A percentile compares a stretch with the other conserved stretches of the same genome.
These are phyloP conservation scores for Lordiphosa collinella DNA, from an alignment of 1,140 invertebrate genomes.

Conservation along the genomic window DNA sequence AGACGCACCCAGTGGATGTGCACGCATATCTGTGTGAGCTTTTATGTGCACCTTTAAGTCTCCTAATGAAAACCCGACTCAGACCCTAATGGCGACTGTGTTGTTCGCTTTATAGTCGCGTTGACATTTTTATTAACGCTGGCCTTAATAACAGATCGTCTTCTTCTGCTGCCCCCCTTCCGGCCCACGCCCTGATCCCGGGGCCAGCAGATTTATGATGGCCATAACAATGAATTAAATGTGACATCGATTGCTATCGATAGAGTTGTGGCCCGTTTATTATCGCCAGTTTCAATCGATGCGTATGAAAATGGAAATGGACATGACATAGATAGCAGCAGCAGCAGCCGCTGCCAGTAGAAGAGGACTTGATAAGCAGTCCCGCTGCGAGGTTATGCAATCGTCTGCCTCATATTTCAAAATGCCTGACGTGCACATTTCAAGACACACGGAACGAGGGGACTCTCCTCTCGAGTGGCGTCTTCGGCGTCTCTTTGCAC, in stretches of 20 bases:
- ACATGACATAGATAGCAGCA: slow-evolving; percentile 27
- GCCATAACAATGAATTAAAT: slow-evolving; percentile 77
- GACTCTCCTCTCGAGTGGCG: slow-evolving; percentile 10
- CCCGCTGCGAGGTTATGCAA: slow-evolving; percentile 67
- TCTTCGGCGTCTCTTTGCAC: slow-evolving; percentile 41
- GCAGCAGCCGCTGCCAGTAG: neutral
- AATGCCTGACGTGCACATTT: slow-evolving; percentile 54
- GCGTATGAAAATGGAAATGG: slow-evolving; percentile 54
- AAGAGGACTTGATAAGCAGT: neutral
- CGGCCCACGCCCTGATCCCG: slow-evolving; percentile 6
- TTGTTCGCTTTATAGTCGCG: slow-evolving; percentile 64
- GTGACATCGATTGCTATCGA: slow-evolving; percentile 74
- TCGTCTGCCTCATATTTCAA: slow-evolving; percentile 63
- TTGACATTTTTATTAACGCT: slow-evolving; percentile 76
- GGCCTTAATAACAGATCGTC: slow-evolving; percentile 9
- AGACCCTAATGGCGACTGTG: slow-evolving; percentile 53
- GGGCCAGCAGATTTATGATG: slow-evolving; percentile 60
- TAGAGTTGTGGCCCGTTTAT: slow-evolving; percentile 62
- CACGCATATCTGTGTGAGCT: slow-evolving; percentile 29
- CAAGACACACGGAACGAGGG: slow-evolving; percentile 3
- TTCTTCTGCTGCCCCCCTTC: neutral
- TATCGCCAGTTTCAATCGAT: slow-evolving; percentile 52
- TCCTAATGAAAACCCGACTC: slow-evolving; percentile 38
- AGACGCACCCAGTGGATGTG: slow-evolving; percentile 18
- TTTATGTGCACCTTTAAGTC: slow-evolving; percentile 69